Evolutionary conservation across 2,888 invertebrate species (phyloP).

Genomic region (Cheilosia impressa): DNA sequence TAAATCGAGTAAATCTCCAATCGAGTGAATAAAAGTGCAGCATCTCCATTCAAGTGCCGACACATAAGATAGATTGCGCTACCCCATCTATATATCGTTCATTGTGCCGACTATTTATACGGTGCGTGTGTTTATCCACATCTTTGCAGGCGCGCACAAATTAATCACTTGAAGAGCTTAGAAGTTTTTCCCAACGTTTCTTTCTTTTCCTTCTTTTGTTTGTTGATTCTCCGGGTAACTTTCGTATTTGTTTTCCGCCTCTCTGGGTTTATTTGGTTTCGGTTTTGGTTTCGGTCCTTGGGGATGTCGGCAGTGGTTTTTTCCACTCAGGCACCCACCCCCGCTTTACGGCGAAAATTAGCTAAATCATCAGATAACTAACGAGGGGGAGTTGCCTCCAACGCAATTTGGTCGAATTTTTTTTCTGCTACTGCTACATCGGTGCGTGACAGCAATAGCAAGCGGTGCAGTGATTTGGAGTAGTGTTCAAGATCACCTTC

Average conservation of each 20-base stretch:
- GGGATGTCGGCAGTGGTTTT: not conserved
- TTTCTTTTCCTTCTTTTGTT: not conserved
- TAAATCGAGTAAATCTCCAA: not conserved
- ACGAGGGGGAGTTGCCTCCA: not conserved
- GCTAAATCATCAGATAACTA: slow-evolving; percentile 1
- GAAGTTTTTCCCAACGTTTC: not conserved
- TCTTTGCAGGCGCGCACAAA: slow-evolving; percentile 4
- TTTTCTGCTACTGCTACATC: not conserved
- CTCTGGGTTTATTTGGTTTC: slow-evolving; percentile 6
- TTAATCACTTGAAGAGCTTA: slow-evolving; percentile 20
- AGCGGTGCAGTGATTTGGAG: slow-evolving; percentile 1
- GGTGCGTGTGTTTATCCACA: slow-evolving; percentile 3
- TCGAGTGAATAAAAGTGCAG: slow-evolving; percentile 35
- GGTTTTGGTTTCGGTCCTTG: not conserved
- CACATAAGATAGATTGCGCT: slow-evolving; percentile 12
- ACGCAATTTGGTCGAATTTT: not conserved
- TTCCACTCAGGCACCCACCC: not conserved
- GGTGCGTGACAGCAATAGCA: slow-evolving; percentile 6
- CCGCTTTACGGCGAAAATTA: slow-evolving; percentile 17
- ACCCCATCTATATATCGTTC: slow-evolving; percentile 17
- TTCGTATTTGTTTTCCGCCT: slow-evolving; percentile 9
- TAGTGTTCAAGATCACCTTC: slow-evolving; percentile 15
- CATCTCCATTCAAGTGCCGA: slow-evolving; percentile 15
- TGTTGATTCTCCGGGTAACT: slow-evolving; percentile 17
- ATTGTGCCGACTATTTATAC: slow-evolving; percentile 14